These are phyloP conservation scores for Aleiodes sp. DNA, from an alignment of 1,140 invertebrate species.

Conservation along the genomic window DNA sequence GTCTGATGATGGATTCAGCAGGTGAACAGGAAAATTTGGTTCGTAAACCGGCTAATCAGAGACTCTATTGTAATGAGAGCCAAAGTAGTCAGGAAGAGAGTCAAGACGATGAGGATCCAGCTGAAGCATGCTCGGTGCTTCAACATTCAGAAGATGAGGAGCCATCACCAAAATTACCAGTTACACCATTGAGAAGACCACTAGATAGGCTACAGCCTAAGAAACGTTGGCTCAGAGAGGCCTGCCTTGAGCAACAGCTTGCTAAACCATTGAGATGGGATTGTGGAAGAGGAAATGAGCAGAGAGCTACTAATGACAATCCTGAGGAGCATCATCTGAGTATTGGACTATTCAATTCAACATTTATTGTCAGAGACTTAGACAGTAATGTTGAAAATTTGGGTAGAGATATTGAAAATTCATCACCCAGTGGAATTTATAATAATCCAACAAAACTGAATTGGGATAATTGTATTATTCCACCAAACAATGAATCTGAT, in stretches of 20 bases:
- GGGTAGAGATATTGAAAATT: background rate
- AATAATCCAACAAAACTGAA: background rate
- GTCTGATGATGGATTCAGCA: slow-evolving; percentile 59
- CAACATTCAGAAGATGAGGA: slow-evolving; percentile 58
- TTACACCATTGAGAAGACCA: slow-evolving; percentile 53
- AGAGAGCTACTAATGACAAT: background rate
- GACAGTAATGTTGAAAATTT: background rate
- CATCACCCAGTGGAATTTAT: background rate
- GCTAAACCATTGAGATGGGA: slow-evolving; percentile 64
- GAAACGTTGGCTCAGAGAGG: slow-evolving; percentile 73
- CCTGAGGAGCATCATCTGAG: background rate
- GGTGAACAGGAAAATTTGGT: slow-evolving; percentile 61
- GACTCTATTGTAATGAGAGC: slow-evolving; percentile 53
- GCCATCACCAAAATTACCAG: slow-evolving; percentile 48
- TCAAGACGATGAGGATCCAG: slow-evolving; percentile 57
- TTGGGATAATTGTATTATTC: background rate
- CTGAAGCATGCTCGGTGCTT: slow-evolving; percentile 50
- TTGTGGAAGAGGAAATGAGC: slow-evolving; percentile 42
- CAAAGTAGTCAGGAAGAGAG: slow-evolving; percentile 62
- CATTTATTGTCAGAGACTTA: background rate
- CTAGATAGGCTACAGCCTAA: slow-evolving; percentile 69
- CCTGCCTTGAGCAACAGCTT: slow-evolving; percentile 66
- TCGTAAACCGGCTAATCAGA: slow-evolving; percentile 48
- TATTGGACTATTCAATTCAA: background rate
- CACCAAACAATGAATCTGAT: background rate